Evolutionary conservation across 2,888 invertebrate genomes (phyloP).

Genomic region (Willowsia nigromaculata): DNA sequence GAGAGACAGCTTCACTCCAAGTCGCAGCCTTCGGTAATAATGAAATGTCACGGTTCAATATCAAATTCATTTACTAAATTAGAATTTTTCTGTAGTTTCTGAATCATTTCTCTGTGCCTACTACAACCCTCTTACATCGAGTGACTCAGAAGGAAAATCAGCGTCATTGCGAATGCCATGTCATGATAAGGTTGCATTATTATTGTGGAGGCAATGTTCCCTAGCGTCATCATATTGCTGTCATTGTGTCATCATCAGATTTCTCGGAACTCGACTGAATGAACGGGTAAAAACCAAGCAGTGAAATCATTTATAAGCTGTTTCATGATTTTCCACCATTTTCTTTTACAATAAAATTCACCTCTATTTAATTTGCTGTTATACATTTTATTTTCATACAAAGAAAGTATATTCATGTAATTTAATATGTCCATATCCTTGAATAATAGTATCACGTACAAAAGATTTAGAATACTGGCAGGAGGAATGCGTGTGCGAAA

Average conservation of each 20-base stretch:
- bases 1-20: not conserved
- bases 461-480: not conserved
- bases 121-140: not conserved
- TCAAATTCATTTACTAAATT: constrained; percentile 60
- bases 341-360: not conserved
- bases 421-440: not conserved
- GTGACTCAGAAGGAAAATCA: not conserved
- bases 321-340: not conserved
- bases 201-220: not conserved
- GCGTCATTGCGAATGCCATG: not conserved
- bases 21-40: constrained; percentile 44
- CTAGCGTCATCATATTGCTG: not conserved
- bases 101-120: not conserved
- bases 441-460: not conserved
- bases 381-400: not conserved
- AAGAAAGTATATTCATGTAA: not conserved
- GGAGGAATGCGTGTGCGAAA: not conserved
- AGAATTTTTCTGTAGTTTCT: constrained; percentile 8
- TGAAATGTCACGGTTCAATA: constrained; percentile 69
- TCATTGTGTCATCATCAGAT: constrained; percentile 42
- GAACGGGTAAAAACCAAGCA: not conserved
- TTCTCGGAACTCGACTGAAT: constrained; percentile 41
- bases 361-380: not conserved
- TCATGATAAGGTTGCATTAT: not conserved
- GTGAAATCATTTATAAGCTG: not conserved